phyloP scores from a whole-genome alignment of 2,797 vertebrate species.

The Tragopan temminckii region DNA sequence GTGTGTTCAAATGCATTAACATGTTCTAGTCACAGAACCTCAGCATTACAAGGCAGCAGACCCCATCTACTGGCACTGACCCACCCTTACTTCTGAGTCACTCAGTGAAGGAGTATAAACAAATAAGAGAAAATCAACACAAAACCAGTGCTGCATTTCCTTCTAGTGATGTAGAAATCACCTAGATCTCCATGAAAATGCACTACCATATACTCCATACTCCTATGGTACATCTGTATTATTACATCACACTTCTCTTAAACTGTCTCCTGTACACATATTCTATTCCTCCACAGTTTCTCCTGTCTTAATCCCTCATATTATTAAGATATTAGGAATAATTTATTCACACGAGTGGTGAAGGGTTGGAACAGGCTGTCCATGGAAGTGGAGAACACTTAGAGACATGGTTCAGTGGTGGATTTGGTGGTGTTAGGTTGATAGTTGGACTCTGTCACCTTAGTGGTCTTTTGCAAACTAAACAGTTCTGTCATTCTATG shows the following conservation, averaged over 20 bases:
- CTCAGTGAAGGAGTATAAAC: background rate
- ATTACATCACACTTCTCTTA: background rate
- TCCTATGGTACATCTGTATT: background rate
- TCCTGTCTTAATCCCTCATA: background rate
- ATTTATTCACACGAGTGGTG: background rate
- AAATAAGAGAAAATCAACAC: background rate
- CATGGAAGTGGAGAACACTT: background rate
- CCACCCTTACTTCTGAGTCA: background rate
- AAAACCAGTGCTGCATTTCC: background rate
- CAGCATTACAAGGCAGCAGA: background rate
- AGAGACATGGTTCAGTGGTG: background rate
- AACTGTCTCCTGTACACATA: background rate
- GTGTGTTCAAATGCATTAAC: fast-evolving
- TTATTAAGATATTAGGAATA: background rate
- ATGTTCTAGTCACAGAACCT: background rate
- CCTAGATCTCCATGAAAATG: background rate
- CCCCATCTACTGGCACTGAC: fast-evolving
- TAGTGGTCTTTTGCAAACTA: background rate
- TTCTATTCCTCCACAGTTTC: background rate
- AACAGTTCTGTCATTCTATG: background rate
- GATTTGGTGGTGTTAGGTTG: background rate
- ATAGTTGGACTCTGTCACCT: background rate
- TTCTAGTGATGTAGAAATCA: background rate
- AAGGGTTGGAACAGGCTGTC: background rate
- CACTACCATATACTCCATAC: too few species aligned